A percentile compares a stretch with the other conserved stretches of the same genome.
Evolutionary conservation across 1,140 invertebrate species (phyloP).

Genomic region (Pseudomyrmex pallidus): DNA sequence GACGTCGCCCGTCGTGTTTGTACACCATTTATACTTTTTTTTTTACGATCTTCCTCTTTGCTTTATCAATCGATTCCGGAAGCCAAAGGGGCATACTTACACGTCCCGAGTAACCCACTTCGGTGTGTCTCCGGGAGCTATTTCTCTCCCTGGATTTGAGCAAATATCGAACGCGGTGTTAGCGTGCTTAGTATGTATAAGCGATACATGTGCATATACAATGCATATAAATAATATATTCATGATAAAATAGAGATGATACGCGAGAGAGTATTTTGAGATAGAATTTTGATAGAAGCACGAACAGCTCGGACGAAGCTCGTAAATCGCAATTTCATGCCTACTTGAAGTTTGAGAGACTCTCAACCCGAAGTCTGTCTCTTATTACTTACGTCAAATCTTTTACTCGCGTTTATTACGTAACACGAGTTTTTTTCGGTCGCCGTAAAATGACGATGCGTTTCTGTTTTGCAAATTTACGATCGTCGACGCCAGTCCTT

Average conservation of each 20-base stretch:
- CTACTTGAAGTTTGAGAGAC: slow-evolving; percentile 32
- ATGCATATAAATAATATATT: background rate
- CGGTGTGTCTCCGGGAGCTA: background rate
- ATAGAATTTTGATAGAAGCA: background rate
- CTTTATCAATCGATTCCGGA: background rate
- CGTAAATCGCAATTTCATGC: slow-evolving; percentile 33
- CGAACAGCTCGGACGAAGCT: background rate
- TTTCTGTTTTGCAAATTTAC: slow-evolving; percentile 53
- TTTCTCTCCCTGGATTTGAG: slow-evolving; percentile 17
- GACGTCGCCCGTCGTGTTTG: background rate
- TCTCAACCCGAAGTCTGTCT: slow-evolving; percentile 8
- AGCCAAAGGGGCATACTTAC: background rate
- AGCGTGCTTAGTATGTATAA: background rate
- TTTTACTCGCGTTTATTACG: slow-evolving; percentile 25
- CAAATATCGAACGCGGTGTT: background rate
- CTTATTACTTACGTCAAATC: background rate
- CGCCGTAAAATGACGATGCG: background rate
- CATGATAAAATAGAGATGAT: slow-evolving; percentile 17
- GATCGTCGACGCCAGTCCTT: slow-evolving; percentile 17
- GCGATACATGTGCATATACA: background rate
- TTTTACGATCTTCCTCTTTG: background rate
- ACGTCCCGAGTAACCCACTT: background rate
- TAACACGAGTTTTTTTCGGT: background rate
- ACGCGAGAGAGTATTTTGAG: background rate
- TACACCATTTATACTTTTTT: background rate